These are phyloP conservation scores for Mastacembelus armatus DNA, from an alignment of 2,797 vertebrate genomes.

Conservation along the genomic window DNA sequence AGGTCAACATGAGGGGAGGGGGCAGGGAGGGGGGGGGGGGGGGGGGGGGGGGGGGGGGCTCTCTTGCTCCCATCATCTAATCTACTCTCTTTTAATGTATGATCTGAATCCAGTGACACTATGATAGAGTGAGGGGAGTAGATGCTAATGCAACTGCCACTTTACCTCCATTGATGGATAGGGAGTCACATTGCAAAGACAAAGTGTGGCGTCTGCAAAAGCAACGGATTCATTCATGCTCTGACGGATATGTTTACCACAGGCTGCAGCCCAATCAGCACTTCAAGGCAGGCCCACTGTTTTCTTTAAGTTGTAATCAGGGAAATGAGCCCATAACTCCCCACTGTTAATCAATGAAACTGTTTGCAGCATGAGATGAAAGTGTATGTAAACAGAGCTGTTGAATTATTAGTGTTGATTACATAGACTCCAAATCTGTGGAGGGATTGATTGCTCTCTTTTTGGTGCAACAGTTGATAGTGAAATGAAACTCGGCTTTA, in stretches of 20 bases:
- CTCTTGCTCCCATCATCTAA: conserved; percentile 40
- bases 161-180: conserved; percentile 69
- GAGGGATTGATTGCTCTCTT: conserved; percentile 50
- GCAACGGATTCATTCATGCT: conserved; percentile 66
- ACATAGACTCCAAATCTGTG: conserved; percentile 42
- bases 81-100: conserved; percentile 59
- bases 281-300: conserved; percentile 80
- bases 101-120: conserved; percentile 40
- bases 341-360: conserved; percentile 81
- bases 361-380: conserved; percentile 64
- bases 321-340: conserved; percentile 90
- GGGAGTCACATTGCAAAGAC: conserved; percentile 37
- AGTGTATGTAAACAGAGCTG: conserved; percentile 60
- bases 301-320: conserved; percentile 89
- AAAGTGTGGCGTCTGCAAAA: conserved; percentile 74
- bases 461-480: conserved; percentile 44
- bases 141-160: conserved; percentile 70
- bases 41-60: neutral
- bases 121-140: conserved; percentile 36
- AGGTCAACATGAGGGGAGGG: too few species aligned
- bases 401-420: conserved; percentile 69
- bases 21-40: neutral
- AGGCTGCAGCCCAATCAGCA: conserved; percentile 80
- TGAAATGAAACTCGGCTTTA: conserved; percentile 37
- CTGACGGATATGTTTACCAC: conserved; percentile 78